Base-by-base conservation (phyloP, 53 echinoderm and acorn worm genomes). In the Holothuria scabra region DNA sequence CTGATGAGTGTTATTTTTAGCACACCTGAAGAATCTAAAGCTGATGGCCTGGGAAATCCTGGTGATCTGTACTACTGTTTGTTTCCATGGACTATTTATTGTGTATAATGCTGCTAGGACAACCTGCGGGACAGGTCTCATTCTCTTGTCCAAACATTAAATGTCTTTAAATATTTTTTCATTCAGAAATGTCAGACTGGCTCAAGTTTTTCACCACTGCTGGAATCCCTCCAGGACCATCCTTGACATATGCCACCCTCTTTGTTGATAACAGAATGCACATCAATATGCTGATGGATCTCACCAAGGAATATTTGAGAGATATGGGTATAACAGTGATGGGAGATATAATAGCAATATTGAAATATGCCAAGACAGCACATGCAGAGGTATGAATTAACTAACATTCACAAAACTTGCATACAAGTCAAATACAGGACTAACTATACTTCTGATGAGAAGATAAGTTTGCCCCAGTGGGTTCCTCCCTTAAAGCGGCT, bases 161-260 rank as follows among this genome's bases (percentile, higher is more conserved):
- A 19, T 20, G 16, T 41, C 38, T 19, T 70, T 25, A 6, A 10
- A 16, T 14, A 22, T 37, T 76, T 64, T 28, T 56, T 23, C 21
- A 62, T 59, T 35, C 71, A 99, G 99, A 99, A 89, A 99, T 99
- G 94, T 99, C 99, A 0, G 91, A 90, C 30, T 99, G 99, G 99
- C 92, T 99, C 52, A 91, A 88, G 85, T 99, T 99, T 80, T 99
- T 99, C 91, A 94, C 91, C 21, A 87, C 85, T 22, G 99, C 99
- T 31, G 99, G 99, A 4, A 91, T 99, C 22, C 99, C 99, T 8
- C 80, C 94, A 1, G 99, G 99, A 28, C 93, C 99, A 65, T 94
- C 94, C 16, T 82, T 91, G 61, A 99, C 84, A 67, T 99, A 99
- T 65, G 94, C 99, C 64, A 85, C 91, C 74, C 86, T 94, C 7